These are phyloP conservation scores for Drosophila picticornis DNA, from an alignment of 2,888 invertebrate species.

Conservation along the genomic window DNA sequence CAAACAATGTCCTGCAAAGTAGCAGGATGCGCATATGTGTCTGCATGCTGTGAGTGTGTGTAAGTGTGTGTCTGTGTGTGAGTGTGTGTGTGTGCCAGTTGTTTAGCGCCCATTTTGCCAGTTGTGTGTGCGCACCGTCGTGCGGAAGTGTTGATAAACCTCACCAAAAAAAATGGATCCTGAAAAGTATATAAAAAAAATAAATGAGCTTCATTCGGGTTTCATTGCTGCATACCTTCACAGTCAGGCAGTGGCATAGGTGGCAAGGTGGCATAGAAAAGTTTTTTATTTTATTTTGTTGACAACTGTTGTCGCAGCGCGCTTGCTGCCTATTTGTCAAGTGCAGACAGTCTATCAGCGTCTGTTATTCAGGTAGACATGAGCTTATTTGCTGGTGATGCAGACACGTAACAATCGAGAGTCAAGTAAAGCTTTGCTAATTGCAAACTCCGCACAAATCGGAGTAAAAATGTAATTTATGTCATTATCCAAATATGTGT, in stretches of 20 bases:
- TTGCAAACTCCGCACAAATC: neutral
- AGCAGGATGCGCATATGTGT: constrained; percentile 74
- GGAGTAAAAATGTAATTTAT: neutral
- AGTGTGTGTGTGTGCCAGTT: constrained; percentile 38
- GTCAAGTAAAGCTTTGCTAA: neutral
- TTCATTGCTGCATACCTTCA: constrained; percentile 46
- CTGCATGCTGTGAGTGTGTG: constrained; percentile 15
- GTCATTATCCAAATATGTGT: neutral
- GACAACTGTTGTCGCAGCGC: neutral
- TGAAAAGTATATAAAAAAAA: constrained; percentile 9
- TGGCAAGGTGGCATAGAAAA: constrained; percentile 18
- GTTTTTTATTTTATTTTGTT: neutral
- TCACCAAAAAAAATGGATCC: constrained; percentile 6
- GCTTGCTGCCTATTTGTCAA: constrained; percentile 23
- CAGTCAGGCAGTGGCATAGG: neutral
- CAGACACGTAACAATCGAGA: neutral
- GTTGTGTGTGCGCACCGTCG: constrained; percentile 75
- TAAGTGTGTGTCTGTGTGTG: constrained; percentile 3
- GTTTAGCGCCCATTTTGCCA: constrained; percentile 65
- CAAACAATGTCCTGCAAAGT: constrained; percentile 81
- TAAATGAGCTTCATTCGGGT: constrained; percentile 58
- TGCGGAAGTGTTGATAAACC: constrained; percentile 80
- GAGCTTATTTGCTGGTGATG: constrained; percentile 14
- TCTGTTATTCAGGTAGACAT: constrained; percentile 4
- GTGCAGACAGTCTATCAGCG: constrained; percentile 26